These are phyloP conservation scores for Anastrepha obliqua DNA, from an alignment of 1,140 invertebrate genomes.

Conservation along the genomic window DNA sequence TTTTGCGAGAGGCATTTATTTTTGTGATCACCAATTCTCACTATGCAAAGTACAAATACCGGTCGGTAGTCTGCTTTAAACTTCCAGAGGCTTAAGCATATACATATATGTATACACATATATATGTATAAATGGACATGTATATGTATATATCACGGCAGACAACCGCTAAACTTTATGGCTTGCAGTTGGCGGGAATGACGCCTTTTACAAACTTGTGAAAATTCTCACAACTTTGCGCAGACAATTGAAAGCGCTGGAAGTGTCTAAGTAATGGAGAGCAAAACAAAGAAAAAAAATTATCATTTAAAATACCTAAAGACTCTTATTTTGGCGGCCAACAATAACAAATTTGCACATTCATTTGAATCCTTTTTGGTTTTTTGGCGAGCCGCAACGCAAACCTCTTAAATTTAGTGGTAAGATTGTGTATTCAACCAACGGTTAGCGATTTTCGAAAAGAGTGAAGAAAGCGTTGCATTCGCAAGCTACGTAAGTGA, in stretches of 20 bases:
- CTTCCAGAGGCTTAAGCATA: neutral
- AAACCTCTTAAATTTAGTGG: neutral
- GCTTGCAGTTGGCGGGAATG: constrained; percentile 29
- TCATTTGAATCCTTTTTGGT: constrained; percentile 15
- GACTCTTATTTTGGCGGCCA: constrained; percentile 1
- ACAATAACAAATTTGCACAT: constrained; percentile 44
- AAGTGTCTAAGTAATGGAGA: neutral
- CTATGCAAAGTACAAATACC: constrained; percentile 24
- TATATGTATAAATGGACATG: neutral
- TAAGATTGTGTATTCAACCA: neutral
- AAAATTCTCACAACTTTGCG: constrained; percentile 10
- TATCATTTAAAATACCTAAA: neutral
- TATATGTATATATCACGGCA: neutral
- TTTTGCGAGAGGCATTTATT: neutral
- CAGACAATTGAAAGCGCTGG: constrained; percentile 36
- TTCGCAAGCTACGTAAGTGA: no score
- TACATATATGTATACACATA: neutral
- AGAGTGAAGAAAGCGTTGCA: no score
- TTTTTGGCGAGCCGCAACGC: neutral
- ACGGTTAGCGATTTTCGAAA: no score
- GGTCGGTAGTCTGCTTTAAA: neutral
- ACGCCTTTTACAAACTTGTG: constrained; percentile 35
- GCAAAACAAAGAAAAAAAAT: constrained; percentile 9
- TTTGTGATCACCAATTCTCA: constrained; percentile 11
- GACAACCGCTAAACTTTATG: constrained; percentile 27